Evolutionary conservation across 2,888 invertebrate species (phyloP).

Genomic region (Conus canariensis): DNA sequence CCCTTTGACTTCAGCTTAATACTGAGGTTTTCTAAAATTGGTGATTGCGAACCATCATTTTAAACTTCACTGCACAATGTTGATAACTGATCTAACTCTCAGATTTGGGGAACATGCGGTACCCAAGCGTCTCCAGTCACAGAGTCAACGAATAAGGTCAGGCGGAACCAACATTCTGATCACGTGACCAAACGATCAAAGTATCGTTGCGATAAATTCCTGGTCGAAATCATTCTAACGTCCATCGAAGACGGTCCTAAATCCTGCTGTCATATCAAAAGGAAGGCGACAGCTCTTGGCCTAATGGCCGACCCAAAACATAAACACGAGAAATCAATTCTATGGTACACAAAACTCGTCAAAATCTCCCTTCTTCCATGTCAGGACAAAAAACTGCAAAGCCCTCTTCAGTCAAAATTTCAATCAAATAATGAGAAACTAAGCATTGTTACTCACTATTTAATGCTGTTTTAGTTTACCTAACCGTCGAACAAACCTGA

Average conservation of each 20-base stretch:
- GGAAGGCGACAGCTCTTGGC: not conserved
- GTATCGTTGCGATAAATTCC: not conserved
- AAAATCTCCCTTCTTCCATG: conserved; percentile 17
- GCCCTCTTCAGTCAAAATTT: not conserved
- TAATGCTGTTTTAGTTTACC: not conserved
- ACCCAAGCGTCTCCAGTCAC: too few species aligned
- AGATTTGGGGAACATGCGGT: too few species aligned
- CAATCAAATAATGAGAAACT: not conserved
- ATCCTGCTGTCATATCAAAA: not conserved
- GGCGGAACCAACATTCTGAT: not conserved
- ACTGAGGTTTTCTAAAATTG: too few species aligned
- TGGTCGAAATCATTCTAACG: not conserved
- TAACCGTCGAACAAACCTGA: not conserved
- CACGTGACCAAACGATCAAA: conserved; percentile 22
- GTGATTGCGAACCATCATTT: too few species aligned
- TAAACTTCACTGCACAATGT: too few species aligned
- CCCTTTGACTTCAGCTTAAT: too few species aligned
- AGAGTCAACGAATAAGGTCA: too few species aligned
- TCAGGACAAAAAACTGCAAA: not conserved
- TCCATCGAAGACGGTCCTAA: too few species aligned
- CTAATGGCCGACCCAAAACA: conserved; percentile 25
- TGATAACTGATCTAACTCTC: too few species aligned
- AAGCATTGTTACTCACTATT: not conserved
- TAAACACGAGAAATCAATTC: conserved; percentile 27
- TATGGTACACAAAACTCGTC: conserved; percentile 23